Evolutionary conservation across 2,113 vertebrate genomes (phyloP), one percentile per base, ranked within the genome.

Genomic region (Noturus placidus): DNA sequence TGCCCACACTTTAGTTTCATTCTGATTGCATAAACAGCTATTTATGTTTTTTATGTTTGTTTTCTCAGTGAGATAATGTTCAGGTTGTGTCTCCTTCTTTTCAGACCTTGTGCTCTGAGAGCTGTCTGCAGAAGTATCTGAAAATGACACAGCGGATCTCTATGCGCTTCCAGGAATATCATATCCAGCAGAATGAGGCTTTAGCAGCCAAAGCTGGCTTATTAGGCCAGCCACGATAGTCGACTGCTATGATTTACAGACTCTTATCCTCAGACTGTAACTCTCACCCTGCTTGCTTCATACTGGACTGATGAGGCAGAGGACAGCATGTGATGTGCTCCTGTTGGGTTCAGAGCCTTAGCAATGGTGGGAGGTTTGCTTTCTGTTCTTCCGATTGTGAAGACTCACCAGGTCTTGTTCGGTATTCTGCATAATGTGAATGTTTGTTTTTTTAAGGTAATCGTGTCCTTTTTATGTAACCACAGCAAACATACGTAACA

Each of bases 141-240:
- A 99, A 99, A 95, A 99, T 99, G 98, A 99, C 98, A 0, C 98
- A 99, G 87, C 94, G 98, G 93, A 99, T 99, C 96, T 99, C 98
- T 57, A 97, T 99, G 98, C 96, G 98, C 9, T 99, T 99, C 92
- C 98, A 99, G 92, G 98, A 99, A 88, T 99, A 99, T 87, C 98
- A 99, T 88, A 99, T 99, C 91, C 98, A 99, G 95, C 98, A 99
- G 94, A 99, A 99, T 0, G 98, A 99, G 92, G 98, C 98, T 30
- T 93, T 99, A 90, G 98, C 98, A 11, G 97, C 98, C 30, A 99
- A 98, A 95, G 98, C 98, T 14, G 98, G 98, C 72, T 96, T 99
- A 77, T 93, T 99, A 63, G 94, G 93, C 9, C 97, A 96, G 2
- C 97, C 98, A 8, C 96, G 94, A 87, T 98, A 91, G 87, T 77